These are phyloP conservation scores for Hedychridium roseum DNA, from an alignment of 2,888 invertebrate genomes.

Conservation along the genomic window DNA sequence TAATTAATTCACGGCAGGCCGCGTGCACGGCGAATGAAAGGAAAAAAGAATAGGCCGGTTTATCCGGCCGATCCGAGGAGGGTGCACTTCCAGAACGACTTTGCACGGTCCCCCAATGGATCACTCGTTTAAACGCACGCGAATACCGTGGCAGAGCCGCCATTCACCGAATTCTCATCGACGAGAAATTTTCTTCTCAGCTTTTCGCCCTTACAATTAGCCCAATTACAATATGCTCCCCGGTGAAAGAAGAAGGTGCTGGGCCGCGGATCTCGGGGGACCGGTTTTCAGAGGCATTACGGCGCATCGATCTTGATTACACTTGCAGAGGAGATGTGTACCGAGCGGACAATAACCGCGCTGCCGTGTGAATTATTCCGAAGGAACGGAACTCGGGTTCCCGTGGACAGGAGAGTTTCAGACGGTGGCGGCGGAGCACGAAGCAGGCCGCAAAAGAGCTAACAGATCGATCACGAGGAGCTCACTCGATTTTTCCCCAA, in stretches of 20 bases:
- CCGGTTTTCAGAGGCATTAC: constrained; percentile 41
- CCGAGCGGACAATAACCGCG: too few relatives aligned
- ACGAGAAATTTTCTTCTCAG: too few relatives aligned
- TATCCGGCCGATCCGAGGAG: constrained; percentile 41
- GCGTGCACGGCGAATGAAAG: constrained; percentile 37
- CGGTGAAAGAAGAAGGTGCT: too few relatives aligned
- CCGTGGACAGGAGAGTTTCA: background rate
- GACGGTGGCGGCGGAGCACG: background rate
- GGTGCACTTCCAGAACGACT: too few relatives aligned
- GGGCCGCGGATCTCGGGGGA: constrained; percentile 29
- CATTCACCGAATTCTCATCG: too few relatives aligned
- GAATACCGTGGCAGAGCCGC: too few relatives aligned
- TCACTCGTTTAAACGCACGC: too few relatives aligned
- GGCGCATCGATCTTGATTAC: constrained; percentile 39
- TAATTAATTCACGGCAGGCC: constrained; percentile 54
- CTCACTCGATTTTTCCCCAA: constrained; percentile 28
- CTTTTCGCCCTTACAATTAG: too few relatives aligned
- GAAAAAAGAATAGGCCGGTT: constrained; percentile 30
- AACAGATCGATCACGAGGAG: constrained; percentile 24
- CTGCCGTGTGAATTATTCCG: constrained; percentile 12
- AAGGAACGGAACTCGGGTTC: background rate
- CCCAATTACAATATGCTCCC: too few relatives aligned
- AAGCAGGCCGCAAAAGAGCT: constrained; percentile 14
- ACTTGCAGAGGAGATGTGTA: too few relatives aligned
- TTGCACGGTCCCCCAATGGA: too few relatives aligned